Evolutionary conservation across 2,113 vertebrate species (phyloP), one percentile per base, ranked within the genome.

Genomic region (Aegotheles bennettii): DNA sequence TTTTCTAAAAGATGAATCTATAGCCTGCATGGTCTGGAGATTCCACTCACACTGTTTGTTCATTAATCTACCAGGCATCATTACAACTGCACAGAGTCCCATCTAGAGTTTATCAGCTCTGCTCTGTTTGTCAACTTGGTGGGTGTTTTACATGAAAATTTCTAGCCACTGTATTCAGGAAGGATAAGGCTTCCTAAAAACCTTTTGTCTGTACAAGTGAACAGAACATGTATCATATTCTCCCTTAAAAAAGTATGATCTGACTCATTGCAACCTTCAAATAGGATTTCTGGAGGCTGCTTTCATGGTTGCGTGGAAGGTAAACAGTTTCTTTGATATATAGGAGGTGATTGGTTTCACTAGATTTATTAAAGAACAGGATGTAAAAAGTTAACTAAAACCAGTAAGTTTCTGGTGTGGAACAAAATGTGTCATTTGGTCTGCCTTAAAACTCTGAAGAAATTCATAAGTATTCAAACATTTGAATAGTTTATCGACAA

Each of bases 1-100:
- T 89, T 93, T 91, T 79, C 74, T 35, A 36, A 68, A 84, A 81
- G 45, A 81, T 4, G 5, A 67, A 89, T 54, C 28, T 75, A 19
- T 51, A 71, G 43, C 10, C 43, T 68, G 8, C 1, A 0, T 42
- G 6, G 25, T 85, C 20, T 0, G 0, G 53, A 76, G n/a, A 33
- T 9, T 69, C 11, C 24, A 12, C 45, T 83, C 10, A 2, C 12
- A 76, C 29, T 81, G 12, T 33, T 54, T 56, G 21, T 84, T 68
- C 73, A 80, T 85, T 91, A 76, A 64, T 83, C 40, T 90, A 31
- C 51, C 40, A n/a, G 65, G 31, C 1, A 2, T 48, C 48, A 36
- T 68, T 69, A 50, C 50, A 73, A 29, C 38, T 60, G 15, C 8
- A 4, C 4, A 5, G 54, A 65, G 31, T 42, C 77, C 20, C 77